These are phyloP conservation scores for Falco columbarius DNA, from an alignment of 2,797 vertebrate genomes.

Conservation along the genomic window DNA sequence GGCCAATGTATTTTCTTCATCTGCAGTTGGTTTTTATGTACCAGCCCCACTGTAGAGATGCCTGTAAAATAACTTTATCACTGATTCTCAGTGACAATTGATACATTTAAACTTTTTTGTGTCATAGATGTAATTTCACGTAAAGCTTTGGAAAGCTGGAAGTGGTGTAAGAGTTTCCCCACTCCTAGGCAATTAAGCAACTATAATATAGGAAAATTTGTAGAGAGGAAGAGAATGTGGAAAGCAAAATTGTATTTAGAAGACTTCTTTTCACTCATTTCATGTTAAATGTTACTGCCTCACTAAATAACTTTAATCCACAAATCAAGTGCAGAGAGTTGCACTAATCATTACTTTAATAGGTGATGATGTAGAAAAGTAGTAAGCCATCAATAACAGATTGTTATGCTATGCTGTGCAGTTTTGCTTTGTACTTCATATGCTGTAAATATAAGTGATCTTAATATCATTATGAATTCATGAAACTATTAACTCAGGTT, in stretches of 20 bases:
- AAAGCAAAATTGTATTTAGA: neutral
- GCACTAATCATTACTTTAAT: neutral
- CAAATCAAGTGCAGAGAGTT: neutral
- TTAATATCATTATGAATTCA: neutral
- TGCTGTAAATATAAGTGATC: neutral
- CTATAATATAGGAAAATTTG: neutral
- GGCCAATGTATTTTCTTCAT: neutral
- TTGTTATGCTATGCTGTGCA: neutral
- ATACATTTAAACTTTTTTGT: neutral
- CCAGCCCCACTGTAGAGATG: neutral
- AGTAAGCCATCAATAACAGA: conserved; percentile 3
- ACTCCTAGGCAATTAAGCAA: neutral
- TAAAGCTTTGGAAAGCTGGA: neutral
- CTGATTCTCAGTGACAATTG: neutral
- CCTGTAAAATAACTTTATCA: neutral
- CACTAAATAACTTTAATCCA: neutral
- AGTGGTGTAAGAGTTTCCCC: neutral
- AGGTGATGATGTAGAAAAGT: neutral
- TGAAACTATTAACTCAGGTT: neutral
- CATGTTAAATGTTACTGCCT: neutral
- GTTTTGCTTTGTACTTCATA: neutral
- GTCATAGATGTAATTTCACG: neutral
- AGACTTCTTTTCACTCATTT: neutral
- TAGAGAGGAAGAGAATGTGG: neutral
- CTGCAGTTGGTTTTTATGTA: neutral